Evolutionary conservation across 2,797 vertebrate species (phyloP).

Genomic region (Liparis tanakae): DNA sequence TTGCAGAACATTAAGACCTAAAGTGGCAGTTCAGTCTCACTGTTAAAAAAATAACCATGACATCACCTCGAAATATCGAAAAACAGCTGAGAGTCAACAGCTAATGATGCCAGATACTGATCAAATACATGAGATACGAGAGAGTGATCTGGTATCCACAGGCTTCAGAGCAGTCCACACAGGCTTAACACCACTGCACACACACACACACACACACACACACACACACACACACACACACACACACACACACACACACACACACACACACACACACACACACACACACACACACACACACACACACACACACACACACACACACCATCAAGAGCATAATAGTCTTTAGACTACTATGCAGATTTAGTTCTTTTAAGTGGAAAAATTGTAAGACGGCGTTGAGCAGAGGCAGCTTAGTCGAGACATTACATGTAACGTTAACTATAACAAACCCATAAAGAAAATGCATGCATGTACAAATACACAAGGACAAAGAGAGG

Average conservation of each 20-base stretch:
- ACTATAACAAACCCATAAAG: slow-evolving; percentile 3
- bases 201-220: slow-evolving; percentile 10
- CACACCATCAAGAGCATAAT: slow-evolving; percentile 39
- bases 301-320: slow-evolving; percentile 8
- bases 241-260: slow-evolving; percentile 6
- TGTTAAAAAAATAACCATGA: neutral
- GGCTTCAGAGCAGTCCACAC: slow-evolving; percentile 9
- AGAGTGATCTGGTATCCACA: slow-evolving; percentile 12
- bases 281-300: slow-evolving; percentile 12
- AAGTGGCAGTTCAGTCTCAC: neutral
- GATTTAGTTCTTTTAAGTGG: slow-evolving; percentile 39
- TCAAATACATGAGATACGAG: slow-evolving; percentile 3
- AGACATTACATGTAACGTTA: slow-evolving; percentile 13
- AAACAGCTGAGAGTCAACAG: neutral
- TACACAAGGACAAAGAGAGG: slow-evolving; percentile 7
- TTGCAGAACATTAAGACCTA: neutral
- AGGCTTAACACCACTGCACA: slow-evolving; percentile 27
- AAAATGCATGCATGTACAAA: slow-evolving; percentile 6
- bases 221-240: slow-evolving; percentile 14
- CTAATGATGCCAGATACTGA: slow-evolving; percentile 9
- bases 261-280: slow-evolving; percentile 15
- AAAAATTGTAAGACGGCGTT: slow-evolving; percentile 6
- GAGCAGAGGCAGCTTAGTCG: slow-evolving; percentile 28
- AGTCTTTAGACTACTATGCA: slow-evolving; percentile 33
- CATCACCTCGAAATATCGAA: slow-evolving; percentile 1